Conservation (phyloP, 2,113 vertebrate species). For the Steatornis caripensis region DNA sequence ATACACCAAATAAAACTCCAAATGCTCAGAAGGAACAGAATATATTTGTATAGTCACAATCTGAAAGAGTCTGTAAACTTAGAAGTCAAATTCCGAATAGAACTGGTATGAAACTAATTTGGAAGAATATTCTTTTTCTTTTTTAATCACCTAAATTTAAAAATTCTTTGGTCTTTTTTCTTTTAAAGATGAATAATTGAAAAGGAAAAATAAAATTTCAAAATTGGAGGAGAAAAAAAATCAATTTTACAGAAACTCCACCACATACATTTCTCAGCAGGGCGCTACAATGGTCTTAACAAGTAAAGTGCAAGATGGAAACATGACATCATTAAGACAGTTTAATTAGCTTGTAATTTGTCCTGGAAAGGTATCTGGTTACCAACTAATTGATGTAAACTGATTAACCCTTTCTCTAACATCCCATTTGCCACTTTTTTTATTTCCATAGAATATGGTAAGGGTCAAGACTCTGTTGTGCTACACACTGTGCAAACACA, state of each 20-base stretch:
- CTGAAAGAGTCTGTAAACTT: background rate
- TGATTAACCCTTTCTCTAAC: constrained; percentile 55
- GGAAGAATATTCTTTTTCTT: background rate
- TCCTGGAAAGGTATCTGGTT: constrained; percentile 46
- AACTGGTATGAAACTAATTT: background rate
- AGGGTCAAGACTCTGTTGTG: constrained; percentile 55
- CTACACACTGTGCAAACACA: constrained; percentile 21
- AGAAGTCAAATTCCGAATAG: background rate
- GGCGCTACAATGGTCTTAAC: background rate
- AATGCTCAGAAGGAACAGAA: background rate
- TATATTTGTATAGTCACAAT: background rate
- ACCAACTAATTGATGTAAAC: constrained; percentile 60
- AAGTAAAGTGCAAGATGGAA: constrained; percentile 55
- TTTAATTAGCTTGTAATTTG: constrained; percentile 57
- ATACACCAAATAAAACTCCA: background rate
- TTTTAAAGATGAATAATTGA: background rate
- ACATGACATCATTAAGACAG: constrained; percentile 53
- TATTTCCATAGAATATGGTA: constrained; percentile 1
- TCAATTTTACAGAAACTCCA: background rate
- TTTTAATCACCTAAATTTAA: background rate
- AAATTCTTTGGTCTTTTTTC: background rate
- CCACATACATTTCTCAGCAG: constrained; percentile 28
- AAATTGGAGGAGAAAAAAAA: background rate
- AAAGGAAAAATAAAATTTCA: background rate
- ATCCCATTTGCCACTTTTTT: background rate